These are phyloP conservation scores for Nestor notabilis DNA, from an alignment of 2,113 vertebrate species.

Conservation along the genomic window DNA sequence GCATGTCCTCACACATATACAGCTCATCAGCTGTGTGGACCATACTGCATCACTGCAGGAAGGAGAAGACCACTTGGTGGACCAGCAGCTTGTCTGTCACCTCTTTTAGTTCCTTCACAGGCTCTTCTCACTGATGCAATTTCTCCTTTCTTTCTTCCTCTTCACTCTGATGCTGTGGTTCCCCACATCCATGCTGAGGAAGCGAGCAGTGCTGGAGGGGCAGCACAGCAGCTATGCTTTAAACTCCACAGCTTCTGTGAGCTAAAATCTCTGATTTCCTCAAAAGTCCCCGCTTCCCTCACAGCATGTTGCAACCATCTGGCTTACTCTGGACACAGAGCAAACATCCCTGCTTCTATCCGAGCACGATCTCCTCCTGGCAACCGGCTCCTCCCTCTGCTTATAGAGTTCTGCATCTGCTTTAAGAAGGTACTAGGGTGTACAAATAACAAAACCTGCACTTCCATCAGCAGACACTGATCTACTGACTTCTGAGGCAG, in stretches of 20 bases:
- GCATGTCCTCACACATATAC: accelerated
- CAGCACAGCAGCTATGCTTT: background rate
- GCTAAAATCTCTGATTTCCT: background rate
- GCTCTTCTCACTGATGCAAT: background rate
- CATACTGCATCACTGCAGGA: background rate
- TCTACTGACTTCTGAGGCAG: background rate
- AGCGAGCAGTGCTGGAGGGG: background rate
- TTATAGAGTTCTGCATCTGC: background rate
- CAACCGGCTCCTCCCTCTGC: background rate
- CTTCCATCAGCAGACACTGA: conserved; percentile 4
- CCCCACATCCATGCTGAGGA: accelerated
- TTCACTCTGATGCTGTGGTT: accelerated
- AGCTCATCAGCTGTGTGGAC: background rate
- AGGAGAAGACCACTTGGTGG: background rate
- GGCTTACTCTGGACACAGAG: background rate
- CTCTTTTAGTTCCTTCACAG: background rate
- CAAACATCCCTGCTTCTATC: background rate
- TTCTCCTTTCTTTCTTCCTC: background rate
- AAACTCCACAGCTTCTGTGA: background rate
- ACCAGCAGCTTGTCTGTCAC: background rate
- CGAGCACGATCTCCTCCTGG: background rate
- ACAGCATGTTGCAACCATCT: background rate
- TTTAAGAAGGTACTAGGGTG: background rate
- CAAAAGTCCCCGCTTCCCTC: background rate
- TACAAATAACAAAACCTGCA: background rate